phyloP scores from a whole-genome alignment of 2,888 invertebrate genomes.

The Acleris emargana region DNA sequence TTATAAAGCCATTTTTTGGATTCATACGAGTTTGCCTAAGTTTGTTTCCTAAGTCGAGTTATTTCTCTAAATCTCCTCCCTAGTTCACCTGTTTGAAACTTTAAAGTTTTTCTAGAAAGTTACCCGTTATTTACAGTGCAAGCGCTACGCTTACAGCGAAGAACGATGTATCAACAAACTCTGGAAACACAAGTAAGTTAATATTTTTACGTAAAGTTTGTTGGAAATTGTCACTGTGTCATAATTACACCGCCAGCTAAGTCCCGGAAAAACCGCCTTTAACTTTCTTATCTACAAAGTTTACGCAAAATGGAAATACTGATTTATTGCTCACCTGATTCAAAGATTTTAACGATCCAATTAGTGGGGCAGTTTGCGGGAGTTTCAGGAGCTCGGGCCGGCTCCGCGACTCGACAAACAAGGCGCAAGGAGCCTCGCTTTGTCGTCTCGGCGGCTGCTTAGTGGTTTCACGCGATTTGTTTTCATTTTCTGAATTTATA shows the following conservation, averaged over 20 bases:
- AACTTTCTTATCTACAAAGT: conserved; percentile 45
- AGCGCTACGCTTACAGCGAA: conserved; percentile 57
- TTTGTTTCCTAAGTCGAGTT: conserved; percentile 26
- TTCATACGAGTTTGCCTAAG: conserved; percentile 7
- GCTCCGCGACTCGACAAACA: conserved; percentile 17
- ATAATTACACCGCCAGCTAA: conserved; percentile 47
- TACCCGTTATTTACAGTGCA: conserved; percentile 61
- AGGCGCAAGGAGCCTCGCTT: conserved; percentile 13
- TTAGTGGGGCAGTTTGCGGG: conserved; percentile 28
- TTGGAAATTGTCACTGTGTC: conserved; percentile 53
- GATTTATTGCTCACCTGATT: conserved; percentile 47
- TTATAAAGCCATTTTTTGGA: conserved; percentile 15
- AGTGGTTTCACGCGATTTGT: conserved; percentile 8
- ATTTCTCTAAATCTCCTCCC: conserved; percentile 30
- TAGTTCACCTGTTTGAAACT: conserved; percentile 32
- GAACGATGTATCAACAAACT: conserved; percentile 52
- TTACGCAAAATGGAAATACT: conserved; percentile 52
- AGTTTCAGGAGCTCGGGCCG: conserved; percentile 12
- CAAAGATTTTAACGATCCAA: conserved; percentile 35
- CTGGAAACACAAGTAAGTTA: conserved; percentile 59
- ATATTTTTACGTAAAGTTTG: conserved; percentile 48
- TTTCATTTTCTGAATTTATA: conserved; percentile 1
- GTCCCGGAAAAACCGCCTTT: conserved; percentile 48
- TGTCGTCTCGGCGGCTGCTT: conserved; percentile 14
- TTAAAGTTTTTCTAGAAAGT: conserved; percentile 30